Evolutionary conservation across 1,140 invertebrate species (phyloP).

Genomic region (Triops cancriformis): DNA sequence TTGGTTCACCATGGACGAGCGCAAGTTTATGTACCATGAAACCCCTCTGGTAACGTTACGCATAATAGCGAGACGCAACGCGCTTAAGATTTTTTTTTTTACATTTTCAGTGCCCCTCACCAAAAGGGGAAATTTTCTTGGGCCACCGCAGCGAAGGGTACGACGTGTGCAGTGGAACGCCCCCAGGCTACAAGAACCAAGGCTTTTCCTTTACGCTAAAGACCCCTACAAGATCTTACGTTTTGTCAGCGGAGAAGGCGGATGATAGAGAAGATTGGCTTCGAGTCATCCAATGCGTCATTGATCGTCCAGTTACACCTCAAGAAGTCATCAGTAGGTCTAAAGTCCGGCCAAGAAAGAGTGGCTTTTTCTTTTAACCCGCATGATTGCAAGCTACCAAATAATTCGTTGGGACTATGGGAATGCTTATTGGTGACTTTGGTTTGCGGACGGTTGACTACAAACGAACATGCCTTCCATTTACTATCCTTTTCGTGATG

Average conservation of each 20-base stretch:
- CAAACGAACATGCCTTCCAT: background rate
- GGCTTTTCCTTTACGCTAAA: constrained; percentile 72
- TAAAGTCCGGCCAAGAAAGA: constrained; percentile 23
- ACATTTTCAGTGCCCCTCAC: constrained; percentile 58
- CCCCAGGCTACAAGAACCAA: constrained; percentile 55
- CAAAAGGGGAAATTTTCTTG: constrained; percentile 84
- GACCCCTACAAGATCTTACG: constrained; percentile 70
- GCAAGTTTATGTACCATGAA: constrained; percentile 85
- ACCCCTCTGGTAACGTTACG: constrained; percentile 55
- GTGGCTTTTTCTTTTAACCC: constrained; percentile 22
- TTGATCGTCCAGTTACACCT: constrained; percentile 63
- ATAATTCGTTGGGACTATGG: background rate
- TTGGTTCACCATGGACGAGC: constrained; percentile 80
- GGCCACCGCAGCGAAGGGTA: constrained; percentile 67
- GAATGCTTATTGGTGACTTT: background rate
- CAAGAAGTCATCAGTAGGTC: constrained; percentile 68
- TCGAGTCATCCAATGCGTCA: constrained; percentile 59
- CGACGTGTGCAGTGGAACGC: constrained; percentile 51
- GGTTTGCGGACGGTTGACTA: background rate
- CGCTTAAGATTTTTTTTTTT: constrained; percentile 1
- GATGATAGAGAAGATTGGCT: constrained; percentile 74
- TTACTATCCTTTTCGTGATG: background rate
- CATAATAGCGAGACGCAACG: background rate
- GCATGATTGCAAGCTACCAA: background rate
- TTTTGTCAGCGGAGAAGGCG: constrained; percentile 68